Conservation (phyloP, 2,113 vertebrate species). For the Oncorhynchus gorbuscha region DNA sequence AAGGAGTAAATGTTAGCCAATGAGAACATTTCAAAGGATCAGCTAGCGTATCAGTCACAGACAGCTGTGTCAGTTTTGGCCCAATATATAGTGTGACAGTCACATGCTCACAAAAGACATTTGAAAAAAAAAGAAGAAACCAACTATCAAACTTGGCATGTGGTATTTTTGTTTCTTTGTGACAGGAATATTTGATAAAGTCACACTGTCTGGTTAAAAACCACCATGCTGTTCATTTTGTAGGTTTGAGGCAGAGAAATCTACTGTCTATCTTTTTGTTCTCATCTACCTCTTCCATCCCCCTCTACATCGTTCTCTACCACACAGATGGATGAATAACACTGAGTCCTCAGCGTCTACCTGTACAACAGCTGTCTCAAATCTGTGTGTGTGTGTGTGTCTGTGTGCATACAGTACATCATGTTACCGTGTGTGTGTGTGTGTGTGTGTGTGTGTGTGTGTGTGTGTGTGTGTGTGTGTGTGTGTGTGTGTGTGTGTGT, state of each 20-base stretch:
- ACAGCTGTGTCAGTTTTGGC: too few relatives aligned
- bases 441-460: too few relatives aligned
- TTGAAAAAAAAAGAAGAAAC: neutral
- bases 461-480: too few relatives aligned
- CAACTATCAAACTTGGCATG: neutral
- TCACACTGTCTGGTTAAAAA: neutral
- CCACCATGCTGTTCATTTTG: neutral
- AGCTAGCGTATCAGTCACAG: too few relatives aligned
- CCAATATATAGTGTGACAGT: too few relatives aligned
- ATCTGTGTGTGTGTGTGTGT: neutral
- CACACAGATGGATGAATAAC: constrained; percentile 14
- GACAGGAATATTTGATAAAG: too few relatives aligned
- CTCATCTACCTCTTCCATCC: neutral
- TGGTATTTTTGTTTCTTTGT: neutral
- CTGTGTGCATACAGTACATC: too few relatives aligned
- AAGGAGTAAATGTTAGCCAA: too few relatives aligned
- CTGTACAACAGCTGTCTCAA: constrained; percentile 5
- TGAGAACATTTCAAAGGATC: too few relatives aligned
- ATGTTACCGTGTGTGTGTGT: too few relatives aligned
- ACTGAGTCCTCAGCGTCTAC: constrained; percentile 1
- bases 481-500: too few relatives aligned
- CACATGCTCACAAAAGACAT: neutral
- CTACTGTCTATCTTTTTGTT: neutral
- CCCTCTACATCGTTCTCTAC: neutral
- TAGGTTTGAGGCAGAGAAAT: neutral